Conservation (phyloP, 2,888 invertebrate species). For the Sepioteuthis lessoniana region DNA sequence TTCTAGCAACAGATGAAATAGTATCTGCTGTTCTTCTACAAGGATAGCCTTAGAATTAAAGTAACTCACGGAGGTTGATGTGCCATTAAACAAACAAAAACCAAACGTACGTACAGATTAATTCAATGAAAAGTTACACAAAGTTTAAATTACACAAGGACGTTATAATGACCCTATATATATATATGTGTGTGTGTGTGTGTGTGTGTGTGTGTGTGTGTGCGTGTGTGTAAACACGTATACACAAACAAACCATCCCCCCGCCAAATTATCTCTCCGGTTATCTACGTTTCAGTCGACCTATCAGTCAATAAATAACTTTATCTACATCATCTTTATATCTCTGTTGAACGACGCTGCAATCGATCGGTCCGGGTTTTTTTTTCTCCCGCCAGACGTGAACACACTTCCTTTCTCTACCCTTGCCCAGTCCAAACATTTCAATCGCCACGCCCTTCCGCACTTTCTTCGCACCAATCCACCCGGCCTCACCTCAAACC, state of each 20-base stretch:
- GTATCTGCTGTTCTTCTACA: too few species aligned
- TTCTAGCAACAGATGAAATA: too few species aligned
- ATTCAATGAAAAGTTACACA: too few species aligned
- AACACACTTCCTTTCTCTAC: not conserved
- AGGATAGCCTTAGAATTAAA: too few species aligned
- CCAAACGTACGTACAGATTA: too few species aligned
- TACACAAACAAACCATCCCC: not conserved
- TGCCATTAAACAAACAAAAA: too few species aligned
- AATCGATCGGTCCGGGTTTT: not conserved
- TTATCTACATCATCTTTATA: not conserved
- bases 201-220: too few species aligned
- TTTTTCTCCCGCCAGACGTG: not conserved
- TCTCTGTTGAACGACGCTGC: not conserved
- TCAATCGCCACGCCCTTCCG: not conserved
- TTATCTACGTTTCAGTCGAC: not conserved
- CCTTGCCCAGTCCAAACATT: not conserved
- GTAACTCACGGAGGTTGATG: too few species aligned
- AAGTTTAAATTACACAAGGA: too few species aligned
- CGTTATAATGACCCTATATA: too few species aligned
- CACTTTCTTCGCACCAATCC: not conserved
- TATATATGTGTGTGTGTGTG: too few species aligned
- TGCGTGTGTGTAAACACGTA: not conserved
- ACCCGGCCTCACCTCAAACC: not conserved
- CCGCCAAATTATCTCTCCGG: not conserved
- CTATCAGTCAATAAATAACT: constrained; percentile 7